Conservation (phyloP, 2,888 invertebrate genomes). For the Epistrophe grossulariae region DNA sequence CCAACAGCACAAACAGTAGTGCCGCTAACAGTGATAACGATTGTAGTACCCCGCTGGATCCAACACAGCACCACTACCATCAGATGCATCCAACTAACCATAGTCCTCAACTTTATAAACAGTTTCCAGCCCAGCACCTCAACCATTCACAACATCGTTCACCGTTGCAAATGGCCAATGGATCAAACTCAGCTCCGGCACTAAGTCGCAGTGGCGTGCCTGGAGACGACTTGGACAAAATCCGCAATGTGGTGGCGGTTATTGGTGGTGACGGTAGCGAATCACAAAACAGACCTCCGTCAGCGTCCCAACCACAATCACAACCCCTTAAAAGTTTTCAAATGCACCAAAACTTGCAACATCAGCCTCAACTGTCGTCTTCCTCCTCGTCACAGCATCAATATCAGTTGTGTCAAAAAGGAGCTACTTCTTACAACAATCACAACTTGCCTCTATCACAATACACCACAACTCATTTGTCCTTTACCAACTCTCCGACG, state of each 20-base stretch:
- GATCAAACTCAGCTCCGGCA: conserved; percentile 77
- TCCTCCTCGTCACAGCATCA: conserved; percentile 10
- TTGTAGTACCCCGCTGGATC: conserved; percentile 53
- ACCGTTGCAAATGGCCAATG: conserved; percentile 80
- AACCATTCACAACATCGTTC: conserved; percentile 60
- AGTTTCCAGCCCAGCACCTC: conserved; percentile 62
- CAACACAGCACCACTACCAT: conserved; percentile 61
- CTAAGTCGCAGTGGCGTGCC: conserved; percentile 72
- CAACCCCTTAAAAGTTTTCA: conserved; percentile 44
- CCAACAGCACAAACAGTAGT: conserved; percentile 50
- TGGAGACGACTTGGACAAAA: conserved; percentile 80
- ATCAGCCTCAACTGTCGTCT: conserved; percentile 51
- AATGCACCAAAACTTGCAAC: conserved; percentile 77
- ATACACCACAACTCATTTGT: conserved; percentile 76
- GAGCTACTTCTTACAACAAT: conserved; percentile 31
- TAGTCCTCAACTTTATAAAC: conserved; percentile 54
- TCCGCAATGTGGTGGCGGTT: conserved; percentile 81
- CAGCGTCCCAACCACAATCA: conserved; percentile 34
- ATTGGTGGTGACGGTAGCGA: conserved; percentile 41
- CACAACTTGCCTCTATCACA: conserved; percentile 42
- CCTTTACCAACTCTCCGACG: conserved; percentile 75
- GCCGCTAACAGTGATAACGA: conserved; percentile 57
- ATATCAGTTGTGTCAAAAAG: conserved; percentile 28
- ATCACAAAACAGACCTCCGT: conserved; percentile 44
- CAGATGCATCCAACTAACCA: conserved; percentile 64